Evolutionary conservation across 2,113 vertebrate species (phyloP), one percentile per base, ranked within the genome.

Genomic region (Neolamprologus sp.): DNA sequence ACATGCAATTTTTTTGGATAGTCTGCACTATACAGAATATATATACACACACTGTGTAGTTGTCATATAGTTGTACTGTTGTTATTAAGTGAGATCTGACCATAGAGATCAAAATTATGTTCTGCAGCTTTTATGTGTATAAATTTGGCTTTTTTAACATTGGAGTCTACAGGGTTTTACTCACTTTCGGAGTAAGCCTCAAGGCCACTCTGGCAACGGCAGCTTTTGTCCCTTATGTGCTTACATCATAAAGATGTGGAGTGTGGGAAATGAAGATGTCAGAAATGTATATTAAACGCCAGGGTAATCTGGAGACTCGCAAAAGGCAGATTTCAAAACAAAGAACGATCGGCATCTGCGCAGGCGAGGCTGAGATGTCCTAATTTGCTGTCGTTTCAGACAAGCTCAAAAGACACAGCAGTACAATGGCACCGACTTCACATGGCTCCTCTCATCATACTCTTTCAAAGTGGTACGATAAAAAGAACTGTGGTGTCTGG

Each of bases 321-420:
- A 78, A 26, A 35, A 65, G 47, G 23, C 33, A 51, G 68, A 65
- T 57, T 80, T 71, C 5, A 19, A 51, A 60, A 12, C 53, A 68
- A 26, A 12, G 35, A 40, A 40, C 9, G 0, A 10, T 40, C 0
- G 11, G 37, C 40, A 73, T 17, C 40, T 26, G 42, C 16, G 31
- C 42, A 49, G 71, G 42, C 2, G 10, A 49, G 42, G 26, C 51
- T 11, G 51, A 84, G 21, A 33, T 31, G 12, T 57, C 53, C 53
- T 75, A 14, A 75, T 45, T 84, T 10, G 45, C 45, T 78, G 71
- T 42, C 31, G 28, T 63, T 85, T 49, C 33, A 58, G 6, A 47
- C n/a, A 49, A 55, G 7, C 60, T 84, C 51, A 57, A 23, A 42
- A 82, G 75, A 54, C 23, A 63, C 47, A 2, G 26, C 71, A 49